Conservation (phyloP, 2,888 invertebrate species). For the Heteromurus nitidus region DNA sequence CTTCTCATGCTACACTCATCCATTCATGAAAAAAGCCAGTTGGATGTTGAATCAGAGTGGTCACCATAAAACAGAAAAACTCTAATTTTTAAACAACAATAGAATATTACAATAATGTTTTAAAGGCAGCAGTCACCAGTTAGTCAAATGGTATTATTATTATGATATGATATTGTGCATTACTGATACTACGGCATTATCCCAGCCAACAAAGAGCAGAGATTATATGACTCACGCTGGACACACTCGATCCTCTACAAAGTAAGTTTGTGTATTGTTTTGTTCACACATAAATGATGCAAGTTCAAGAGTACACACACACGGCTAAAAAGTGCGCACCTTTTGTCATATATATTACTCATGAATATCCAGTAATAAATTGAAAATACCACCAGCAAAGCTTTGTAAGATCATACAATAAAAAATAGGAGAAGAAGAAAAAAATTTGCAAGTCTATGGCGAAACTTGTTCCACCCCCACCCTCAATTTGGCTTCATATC, state of each 20-base stretch:
- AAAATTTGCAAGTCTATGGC: constrained; percentile 67
- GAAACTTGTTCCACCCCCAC: constrained; percentile 69
- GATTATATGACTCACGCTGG: constrained; percentile 3
- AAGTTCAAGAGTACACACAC: not conserved
- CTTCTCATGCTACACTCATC: not conserved
- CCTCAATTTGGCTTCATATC: constrained; percentile 61
- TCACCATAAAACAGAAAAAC: constrained; percentile 44
- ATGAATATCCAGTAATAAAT: constrained; percentile 59
- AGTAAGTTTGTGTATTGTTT: no score
- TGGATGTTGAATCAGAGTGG: constrained; percentile 24
- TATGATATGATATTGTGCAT: constrained; percentile 35
- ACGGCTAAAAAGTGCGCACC: constrained; percentile 15
- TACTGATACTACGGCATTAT: constrained; percentile 16
- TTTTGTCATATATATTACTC: constrained; percentile 48
- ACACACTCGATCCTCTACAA: no score
- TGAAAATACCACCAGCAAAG: constrained; percentile 61
- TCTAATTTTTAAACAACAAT: constrained; percentile 38
- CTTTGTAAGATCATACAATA: constrained; percentile 43
- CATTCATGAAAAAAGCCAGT: not conserved
- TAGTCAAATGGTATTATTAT: constrained; percentile 53
- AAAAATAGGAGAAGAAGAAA: constrained; percentile 65
- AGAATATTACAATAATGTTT: constrained; percentile 33
- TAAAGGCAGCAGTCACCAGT: no score
- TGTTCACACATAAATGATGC: constrained; percentile 15
- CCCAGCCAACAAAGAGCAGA: constrained; percentile 48